A percentile compares a stretch with the other conserved stretches of the same genome.
Evolutionary conservation across 2,113 vertebrate species (phyloP).

Genomic region (Pipa parva): DNA sequence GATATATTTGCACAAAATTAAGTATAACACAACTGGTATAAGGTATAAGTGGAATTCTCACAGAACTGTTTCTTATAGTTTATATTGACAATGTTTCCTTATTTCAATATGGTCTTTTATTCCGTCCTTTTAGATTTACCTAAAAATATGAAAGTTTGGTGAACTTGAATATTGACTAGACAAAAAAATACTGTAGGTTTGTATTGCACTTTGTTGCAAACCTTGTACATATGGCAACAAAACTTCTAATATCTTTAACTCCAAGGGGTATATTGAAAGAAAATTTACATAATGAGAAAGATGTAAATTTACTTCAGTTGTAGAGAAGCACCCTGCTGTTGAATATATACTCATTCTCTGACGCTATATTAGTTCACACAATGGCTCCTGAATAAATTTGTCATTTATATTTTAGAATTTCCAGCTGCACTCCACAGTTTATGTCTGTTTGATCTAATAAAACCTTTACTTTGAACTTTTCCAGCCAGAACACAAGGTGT

Average conservation of each 20-base stretch:
- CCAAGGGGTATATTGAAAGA: conserved; percentile 42
- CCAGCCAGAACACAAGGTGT: conserved; percentile 28
- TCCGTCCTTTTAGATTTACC: too few species aligned
- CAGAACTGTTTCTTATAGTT: too few species aligned
- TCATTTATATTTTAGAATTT: conserved; percentile 35
- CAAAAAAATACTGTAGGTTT: conserved; percentile 8
- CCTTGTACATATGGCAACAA: conserved; percentile 33
- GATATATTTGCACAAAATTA: too few species aligned
- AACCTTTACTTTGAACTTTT: conserved; percentile 27
- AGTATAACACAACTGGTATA: too few species aligned
- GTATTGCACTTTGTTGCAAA: conserved; percentile 13
- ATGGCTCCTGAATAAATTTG: conserved; percentile 40
- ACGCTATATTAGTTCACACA: conserved; percentile 40
- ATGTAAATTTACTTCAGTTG: conserved; percentile 41
- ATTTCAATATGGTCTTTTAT: too few species aligned
- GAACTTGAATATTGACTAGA: conserved; percentile 1
- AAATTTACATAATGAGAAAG: conserved; percentile 42
- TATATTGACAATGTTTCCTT: too few species aligned
- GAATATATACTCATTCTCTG: conserved; percentile 38
- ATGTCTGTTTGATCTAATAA: conserved; percentile 31
- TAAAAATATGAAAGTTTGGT: conserved; percentile 18
- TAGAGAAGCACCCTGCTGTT: conserved; percentile 37
- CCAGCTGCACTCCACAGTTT: conserved; percentile 24
- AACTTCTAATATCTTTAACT: conserved; percentile 42
- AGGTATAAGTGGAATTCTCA: too few species aligned